Conservation (phyloP, 2,113 vertebrate species). For the Dicrurus megarhynchus region DNA sequence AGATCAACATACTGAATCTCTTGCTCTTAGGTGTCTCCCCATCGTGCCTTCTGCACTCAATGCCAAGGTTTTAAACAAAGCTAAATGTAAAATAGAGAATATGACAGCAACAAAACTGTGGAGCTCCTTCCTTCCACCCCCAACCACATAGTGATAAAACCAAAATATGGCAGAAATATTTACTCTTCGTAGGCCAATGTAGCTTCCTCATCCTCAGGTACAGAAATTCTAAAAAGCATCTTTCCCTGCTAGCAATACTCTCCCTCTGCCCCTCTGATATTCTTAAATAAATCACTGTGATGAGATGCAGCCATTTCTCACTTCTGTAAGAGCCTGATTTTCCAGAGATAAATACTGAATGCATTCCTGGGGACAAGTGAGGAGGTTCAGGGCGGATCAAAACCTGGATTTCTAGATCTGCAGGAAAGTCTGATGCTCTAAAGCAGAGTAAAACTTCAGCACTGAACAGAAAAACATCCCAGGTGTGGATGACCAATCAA, state of each 20-base stretch:
- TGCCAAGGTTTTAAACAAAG: conserved; percentile 44
- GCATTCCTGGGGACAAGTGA: not conserved
- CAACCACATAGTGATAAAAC: conserved; percentile 33
- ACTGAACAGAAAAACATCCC: not conserved
- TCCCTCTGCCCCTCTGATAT: not conserved
- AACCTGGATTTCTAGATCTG: not conserved
- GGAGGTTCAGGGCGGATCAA: not conserved
- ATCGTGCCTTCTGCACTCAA: conserved; percentile 42
- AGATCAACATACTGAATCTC: not conserved
- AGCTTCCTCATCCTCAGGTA: conserved; percentile 44
- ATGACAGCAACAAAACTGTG: conserved; percentile 22
- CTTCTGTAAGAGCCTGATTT: not conserved
- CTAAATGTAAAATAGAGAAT: conserved; percentile 26
- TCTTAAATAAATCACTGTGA: not conserved
- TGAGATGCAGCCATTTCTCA: not conserved
- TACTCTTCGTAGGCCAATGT: conserved; percentile 39
- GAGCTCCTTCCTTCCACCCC: conserved; percentile 27
- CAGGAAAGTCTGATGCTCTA: not conserved
- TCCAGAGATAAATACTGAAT: not conserved
- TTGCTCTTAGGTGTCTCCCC: conserved; percentile 25
- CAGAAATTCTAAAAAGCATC: not conserved
- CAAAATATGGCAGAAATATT: conserved; percentile 64
- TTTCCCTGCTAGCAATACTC: conserved; percentile 10
- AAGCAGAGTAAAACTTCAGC: not conserved
- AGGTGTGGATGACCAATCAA: not conserved